Conservation (phyloP, 2,888 invertebrate genomes). For the Macaria liturata region DNA sequence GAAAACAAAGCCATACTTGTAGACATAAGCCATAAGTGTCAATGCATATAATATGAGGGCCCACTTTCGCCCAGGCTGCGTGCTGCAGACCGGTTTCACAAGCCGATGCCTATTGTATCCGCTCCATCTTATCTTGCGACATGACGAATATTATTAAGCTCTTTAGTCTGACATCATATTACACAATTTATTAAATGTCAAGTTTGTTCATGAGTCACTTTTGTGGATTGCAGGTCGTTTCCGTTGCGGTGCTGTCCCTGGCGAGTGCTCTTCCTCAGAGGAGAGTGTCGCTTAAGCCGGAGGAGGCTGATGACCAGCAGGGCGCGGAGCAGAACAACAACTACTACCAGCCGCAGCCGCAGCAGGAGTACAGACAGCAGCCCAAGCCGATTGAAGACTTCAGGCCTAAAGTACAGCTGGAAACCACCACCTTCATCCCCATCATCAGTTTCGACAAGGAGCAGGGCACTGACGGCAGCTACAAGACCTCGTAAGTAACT, state of each 20-base stretch:
- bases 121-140: conserved; percentile 75
- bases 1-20: conserved; percentile 64
- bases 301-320: conserved; percentile 60
- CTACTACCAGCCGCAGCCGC: conserved; percentile 50
- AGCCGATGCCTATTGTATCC: conserved; percentile 75
- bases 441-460: conserved; percentile 92
- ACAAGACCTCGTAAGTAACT: conserved; percentile 87
- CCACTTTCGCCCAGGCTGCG: conserved; percentile 78
- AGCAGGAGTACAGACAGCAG: conserved; percentile 64
- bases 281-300: conserved; percentile 61
- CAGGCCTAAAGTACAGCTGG: conserved; percentile 70
- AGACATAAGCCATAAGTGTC: conserved; percentile 56
- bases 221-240: conserved; percentile 61
- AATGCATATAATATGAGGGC: conserved; percentile 61
- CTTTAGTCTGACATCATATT: conserved; percentile 69
- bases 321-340: conserved; percentile 69
- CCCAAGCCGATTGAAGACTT: conserved; percentile 68
- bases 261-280: conserved; percentile 74
- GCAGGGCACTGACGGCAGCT: conserved; percentile 92
- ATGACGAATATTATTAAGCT: conserved; percentile 78
- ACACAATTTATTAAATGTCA: conserved; percentile 40
- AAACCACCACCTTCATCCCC: conserved; percentile 90
- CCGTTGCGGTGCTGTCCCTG: conserved; percentile 64
- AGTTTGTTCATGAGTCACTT: conserved; percentile 17
- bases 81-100: conserved; percentile 68